phyloP scores from a whole-genome alignment of 2,113 vertebrate species.

The Rhombomys opimus region DNA sequence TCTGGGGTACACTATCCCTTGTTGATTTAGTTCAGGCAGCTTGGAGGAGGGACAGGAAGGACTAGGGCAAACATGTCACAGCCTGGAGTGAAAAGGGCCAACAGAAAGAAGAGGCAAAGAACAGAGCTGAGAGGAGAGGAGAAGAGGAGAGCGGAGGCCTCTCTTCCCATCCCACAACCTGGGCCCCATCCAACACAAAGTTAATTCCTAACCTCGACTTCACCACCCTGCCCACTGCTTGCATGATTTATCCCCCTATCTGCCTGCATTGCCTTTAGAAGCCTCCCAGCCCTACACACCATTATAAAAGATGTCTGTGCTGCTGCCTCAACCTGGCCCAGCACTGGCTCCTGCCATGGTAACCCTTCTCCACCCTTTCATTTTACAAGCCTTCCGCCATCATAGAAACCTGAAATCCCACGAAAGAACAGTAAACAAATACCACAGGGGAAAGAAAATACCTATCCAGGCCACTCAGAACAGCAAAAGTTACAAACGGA shows the following conservation, averaged over 20 bases:
- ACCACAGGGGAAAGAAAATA: constrained; percentile 84
- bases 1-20: constrained; percentile 74
- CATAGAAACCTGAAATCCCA: constrained; percentile 88
- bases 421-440: constrained; percentile 93
- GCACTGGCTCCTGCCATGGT: constrained; percentile 50
- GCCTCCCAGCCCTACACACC: constrained; percentile 83
- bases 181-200: constrained; percentile 89
- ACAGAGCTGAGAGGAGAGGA: constrained; percentile 75
- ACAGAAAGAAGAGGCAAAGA: constrained; percentile 80
- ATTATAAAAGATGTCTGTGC: constrained; percentile 89
- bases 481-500: constrained; percentile 70
- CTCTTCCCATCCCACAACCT: constrained; percentile 87
- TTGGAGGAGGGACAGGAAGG: constrained; percentile 79
- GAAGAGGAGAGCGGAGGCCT: constrained; percentile 78
- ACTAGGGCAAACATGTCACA: constrained; percentile 80
- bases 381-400: constrained; percentile 85
- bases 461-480: constrained; percentile 65
- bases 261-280: constrained; percentile 88
- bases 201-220: constrained; percentile 89
- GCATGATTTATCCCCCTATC: constrained; percentile 90
- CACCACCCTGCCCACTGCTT: constrained; percentile 88
- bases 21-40: constrained; percentile 78
- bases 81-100: constrained; percentile 75
- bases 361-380: constrained; percentile 68
- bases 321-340: constrained; percentile 76